Conservation (phyloP, 2,113 vertebrate species). For the human region GRCh38 chr2:98155501-98156000, state of each 20-base stretch:
- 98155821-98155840: not conserved
- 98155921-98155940: not conserved
- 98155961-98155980: not conserved
- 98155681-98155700: not conserved
- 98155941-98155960: not conserved
- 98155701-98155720: not conserved
- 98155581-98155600: not conserved
- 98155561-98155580: not conserved
- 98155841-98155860: not conserved
- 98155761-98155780: not conserved
- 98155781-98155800: not conserved
- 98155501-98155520: not conserved
- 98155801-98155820: not conserved
- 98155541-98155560: not conserved
- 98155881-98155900: not conserved
- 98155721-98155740: not conserved
- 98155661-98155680: not conserved
- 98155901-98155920: not conserved
- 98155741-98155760: not conserved
- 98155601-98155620: not conserved
- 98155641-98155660: not conserved
- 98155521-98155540: not conserved
- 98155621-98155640: not conserved
- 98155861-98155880: not conserved
- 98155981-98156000: not conserved